Base-by-base conservation (phyloP, 2,797 vertebrate genomes). In the Pyrrhura leucotis region DNA sequence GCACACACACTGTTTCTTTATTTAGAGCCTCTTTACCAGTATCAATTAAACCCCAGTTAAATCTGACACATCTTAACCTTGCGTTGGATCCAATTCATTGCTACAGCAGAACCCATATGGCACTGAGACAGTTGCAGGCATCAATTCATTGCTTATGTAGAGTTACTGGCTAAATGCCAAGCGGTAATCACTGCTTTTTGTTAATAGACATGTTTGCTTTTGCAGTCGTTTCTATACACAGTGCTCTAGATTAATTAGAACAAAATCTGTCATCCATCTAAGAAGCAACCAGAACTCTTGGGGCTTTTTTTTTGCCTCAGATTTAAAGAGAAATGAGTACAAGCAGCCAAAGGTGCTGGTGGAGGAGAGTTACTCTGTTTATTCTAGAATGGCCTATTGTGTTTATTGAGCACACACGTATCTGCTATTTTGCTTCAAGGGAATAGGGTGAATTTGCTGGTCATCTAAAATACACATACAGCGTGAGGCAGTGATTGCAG, bases 31-130 rank as follows among this genome's bases (percentile, higher is more conserved):
- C 98, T 98, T 98, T 98, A 98, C 97, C 97, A 97, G 91, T 98
- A 98, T 99, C 98, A 99, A 99, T 99, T 99, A 99, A 99, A 98
- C 98, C 98, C 98, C 98, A 98, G 98, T 98, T 99, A 98, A 97
- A 98, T 98, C 88, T 98, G 99, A 98, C 98, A 99, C 98, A 98
- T 98, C 98, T 98, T 99, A 99, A 99, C 99, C 98, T 97, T 98
- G 98, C 93, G 88, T 98, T 98, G 97, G 98, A 98, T 98, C 98
- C 98, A 98, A 98, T 98, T 98, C 98, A 98, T 97, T 97, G 96
- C 98, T 98, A 98, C 98, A 99, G 98, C 97, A 98, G 98, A 98
- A 98, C 98, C 98, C 99, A 98, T 99, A 99, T 99, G 98, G 98
- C 98, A 98, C 91, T 62, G 97, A 98, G 96, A 98, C 97, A 96